A percentile compares a stretch with the other conserved stretches of the same genome.
Conservation (phyloP, 2,888 invertebrate species). For the Trichogramma evanescens region DNA sequence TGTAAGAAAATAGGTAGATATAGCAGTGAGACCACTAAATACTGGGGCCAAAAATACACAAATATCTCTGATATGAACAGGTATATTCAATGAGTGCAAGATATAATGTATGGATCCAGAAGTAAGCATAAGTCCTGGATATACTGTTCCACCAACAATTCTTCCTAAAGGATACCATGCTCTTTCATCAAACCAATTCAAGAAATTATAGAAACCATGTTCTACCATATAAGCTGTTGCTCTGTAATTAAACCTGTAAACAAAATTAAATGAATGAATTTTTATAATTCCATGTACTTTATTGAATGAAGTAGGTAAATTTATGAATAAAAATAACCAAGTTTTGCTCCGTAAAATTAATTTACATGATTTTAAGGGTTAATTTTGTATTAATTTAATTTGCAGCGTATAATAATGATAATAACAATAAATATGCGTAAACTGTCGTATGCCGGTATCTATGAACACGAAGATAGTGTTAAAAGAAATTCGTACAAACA, state of each 20-base stretch:
- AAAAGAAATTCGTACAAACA: too few species aligned
- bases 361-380: too few species aligned
- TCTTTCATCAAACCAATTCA: conserved; percentile 99
- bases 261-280: conserved; percentile 31
- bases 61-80: conserved; percentile 95
- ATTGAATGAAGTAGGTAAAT: neutral
- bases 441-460: too few species aligned
- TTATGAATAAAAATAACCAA: neutral
- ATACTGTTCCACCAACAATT: conserved; percentile 98
- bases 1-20: conserved; percentile 94
- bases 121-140: conserved; percentile 98
- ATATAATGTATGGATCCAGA: conserved; percentile 95
- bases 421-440: too few species aligned
- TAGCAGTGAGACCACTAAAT: conserved; percentile 96
- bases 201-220: conserved; percentile 97
- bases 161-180: conserved; percentile 99
- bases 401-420: too few species aligned
- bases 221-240: conserved; percentile 98
- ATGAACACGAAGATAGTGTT: too few species aligned
- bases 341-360: too few species aligned
- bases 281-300: neutral
- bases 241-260: conserved; percentile 91
- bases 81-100: conserved; percentile 85
- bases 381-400: too few species aligned
- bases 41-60: conserved; percentile 98